Base-by-base conservation (phyloP, 1,140 invertebrate species). In the Latrodectus geometricus region DNA sequence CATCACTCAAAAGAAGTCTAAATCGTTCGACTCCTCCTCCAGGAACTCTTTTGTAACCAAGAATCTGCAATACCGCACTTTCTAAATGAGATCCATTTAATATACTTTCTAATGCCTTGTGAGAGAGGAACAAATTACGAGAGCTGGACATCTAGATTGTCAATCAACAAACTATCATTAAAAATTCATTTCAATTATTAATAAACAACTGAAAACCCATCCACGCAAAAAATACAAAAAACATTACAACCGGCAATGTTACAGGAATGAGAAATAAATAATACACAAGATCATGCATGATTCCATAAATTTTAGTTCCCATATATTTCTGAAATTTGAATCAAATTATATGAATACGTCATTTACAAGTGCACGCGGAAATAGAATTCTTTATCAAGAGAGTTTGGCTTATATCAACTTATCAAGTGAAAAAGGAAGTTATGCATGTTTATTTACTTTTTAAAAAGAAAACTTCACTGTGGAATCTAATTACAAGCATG, bases 171-270 rank as follows among this genome's bases (percentile, higher is more conserved):
- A 35, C 35, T 35, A 35, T 35, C 35, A 1, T 3, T 3, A 3
- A 35, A 35, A 35, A 35, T 35, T 35, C 35, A 35, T 35, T 35
- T 88, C 49, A 88, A 69, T 88, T 88, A 52, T 88, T 88, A 9
- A 88, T 87, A 70, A 88, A 88, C 11, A 88, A 50, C 23, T 88
- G 88, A 56, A 88, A 88, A 9, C 88, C 88, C 87, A 88, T 88
- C 88, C 88, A 88, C 3, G 85, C 66, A 23, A 83, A 82, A 66
- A 88, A 88, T 11, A 83, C 54, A 20, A 88, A 88, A 81, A 88
- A 88, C 76, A 88, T 75, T 20, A 68, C 68, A 49, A 88, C 88
- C 9, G 87, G 87, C 2, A 88, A 21, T 11, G 88, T 86, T 17
- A 87, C 61, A 17, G 88, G 87, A 54, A 87, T 56, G 9, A 88